Evolutionary conservation across 2,797 vertebrate genomes (phyloP).

Genomic region (Gila robusta): DNA sequence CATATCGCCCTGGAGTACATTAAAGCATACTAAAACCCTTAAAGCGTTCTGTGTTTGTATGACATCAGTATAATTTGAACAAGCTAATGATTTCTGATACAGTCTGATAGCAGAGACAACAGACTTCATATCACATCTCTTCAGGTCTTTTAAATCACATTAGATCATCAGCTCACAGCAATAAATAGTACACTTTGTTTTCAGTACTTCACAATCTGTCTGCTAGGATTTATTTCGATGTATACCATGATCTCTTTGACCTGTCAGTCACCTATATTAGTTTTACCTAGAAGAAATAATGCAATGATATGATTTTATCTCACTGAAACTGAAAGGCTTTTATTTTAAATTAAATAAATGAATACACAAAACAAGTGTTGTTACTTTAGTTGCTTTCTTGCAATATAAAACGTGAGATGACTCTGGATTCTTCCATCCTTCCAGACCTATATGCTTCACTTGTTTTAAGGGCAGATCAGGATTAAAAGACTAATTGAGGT

Average conservation of each 20-base stretch:
- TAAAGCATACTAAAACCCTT: conserved; percentile 51
- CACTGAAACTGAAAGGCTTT: background rate
- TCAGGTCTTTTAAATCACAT: conserved; percentile 13
- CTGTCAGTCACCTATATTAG: conserved; percentile 2
- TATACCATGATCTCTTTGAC: background rate
- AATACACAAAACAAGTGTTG: background rate
- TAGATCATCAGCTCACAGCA: conserved; percentile 15
- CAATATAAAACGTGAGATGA: background rate
- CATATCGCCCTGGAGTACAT: conserved; percentile 45
- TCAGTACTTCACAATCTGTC: background rate
- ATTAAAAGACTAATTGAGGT: conserved; percentile 73
- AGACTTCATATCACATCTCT: conserved; percentile 25
- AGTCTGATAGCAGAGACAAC: conserved; percentile 24
- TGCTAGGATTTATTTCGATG: conserved; percentile 1
- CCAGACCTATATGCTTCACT: conserved; percentile 18
- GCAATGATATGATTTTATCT: background rate
- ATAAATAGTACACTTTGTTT: conserved; percentile 28
- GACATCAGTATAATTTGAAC: conserved; percentile 35
- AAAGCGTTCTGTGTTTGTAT: conserved; percentile 39
- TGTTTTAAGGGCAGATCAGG: conserved; percentile 71
- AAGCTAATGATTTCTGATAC: conserved; percentile 35
- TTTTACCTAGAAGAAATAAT: conserved; percentile 7
- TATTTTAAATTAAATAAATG: background rate
- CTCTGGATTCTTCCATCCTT: background rate
- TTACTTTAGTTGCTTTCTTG: background rate